phyloP scores from a whole-genome alignment of 2,888 invertebrate genomes.

The Magallana nippona region DNA sequence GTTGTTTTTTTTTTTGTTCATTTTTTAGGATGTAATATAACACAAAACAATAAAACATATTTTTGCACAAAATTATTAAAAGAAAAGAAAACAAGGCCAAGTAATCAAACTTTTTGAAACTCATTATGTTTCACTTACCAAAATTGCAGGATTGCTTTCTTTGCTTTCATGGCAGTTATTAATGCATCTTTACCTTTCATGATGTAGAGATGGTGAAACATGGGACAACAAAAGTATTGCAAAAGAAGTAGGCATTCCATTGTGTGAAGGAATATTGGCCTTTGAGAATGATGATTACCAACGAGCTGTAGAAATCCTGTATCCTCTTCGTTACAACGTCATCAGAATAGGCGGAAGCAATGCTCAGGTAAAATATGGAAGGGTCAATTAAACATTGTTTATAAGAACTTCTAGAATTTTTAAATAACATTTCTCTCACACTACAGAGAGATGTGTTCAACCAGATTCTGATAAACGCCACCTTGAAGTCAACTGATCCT shows the following conservation, averaged over 20 bases:
- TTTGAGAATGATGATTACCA: slow-evolving; percentile 77
- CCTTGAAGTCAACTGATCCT: slow-evolving; percentile 68
- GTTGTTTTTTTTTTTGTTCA: too few species aligned
- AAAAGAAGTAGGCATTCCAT: slow-evolving; percentile 68
- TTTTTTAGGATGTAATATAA: too few species aligned
- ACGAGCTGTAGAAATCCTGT: slow-evolving; percentile 76
- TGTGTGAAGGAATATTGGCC: slow-evolving; percentile 77
- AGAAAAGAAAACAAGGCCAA: too few species aligned
- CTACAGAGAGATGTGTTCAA: slow-evolving; percentile 78
- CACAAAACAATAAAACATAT: too few species aligned
- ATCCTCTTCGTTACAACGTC: slow-evolving; percentile 77
- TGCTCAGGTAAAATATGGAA: slow-evolving; percentile 76
- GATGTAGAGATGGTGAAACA: not conserved
- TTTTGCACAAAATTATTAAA: too few species aligned
- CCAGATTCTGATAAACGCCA: slow-evolving; percentile 77
- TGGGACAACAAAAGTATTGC: slow-evolving; percentile 59
- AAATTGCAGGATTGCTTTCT: too few species aligned
- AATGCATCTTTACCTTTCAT: not conserved
- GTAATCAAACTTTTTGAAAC: too few species aligned
- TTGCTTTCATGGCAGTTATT: not conserved
- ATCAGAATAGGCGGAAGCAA: slow-evolving; percentile 80
- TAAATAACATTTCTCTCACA: not conserved
- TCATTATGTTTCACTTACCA: too few species aligned
- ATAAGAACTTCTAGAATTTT: not conserved
- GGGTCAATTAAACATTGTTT: too few species aligned